These are phyloP conservation scores for Clarias gariepinus DNA, from an alignment of 2,113 vertebrate species.

Conservation along the genomic window DNA sequence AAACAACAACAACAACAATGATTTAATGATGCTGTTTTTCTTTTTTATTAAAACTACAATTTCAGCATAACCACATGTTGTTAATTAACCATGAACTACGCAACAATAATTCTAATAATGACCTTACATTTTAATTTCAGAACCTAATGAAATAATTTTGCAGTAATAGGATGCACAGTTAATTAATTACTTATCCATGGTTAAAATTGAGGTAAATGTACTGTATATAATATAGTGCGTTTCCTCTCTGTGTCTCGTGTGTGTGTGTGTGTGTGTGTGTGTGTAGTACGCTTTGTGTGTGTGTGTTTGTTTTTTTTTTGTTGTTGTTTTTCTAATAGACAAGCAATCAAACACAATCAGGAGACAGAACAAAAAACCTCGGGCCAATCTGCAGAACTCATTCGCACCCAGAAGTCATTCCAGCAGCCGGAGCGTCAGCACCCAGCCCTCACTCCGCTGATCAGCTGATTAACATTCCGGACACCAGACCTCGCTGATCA, in stretches of 20 bases:
- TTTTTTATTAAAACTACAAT: background rate
- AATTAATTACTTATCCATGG: background rate
- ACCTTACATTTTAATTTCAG: background rate
- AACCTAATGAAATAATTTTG: background rate
- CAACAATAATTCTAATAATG: background rate
- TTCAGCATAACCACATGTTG: background rate
- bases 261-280: background rate
- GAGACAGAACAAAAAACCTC: background rate
- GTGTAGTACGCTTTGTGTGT: background rate
- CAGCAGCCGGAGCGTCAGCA: background rate
- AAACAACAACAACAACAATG: no score
- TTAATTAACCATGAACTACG: background rate
- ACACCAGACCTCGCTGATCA: background rate
- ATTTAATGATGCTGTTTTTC: background rate
- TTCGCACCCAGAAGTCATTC: background rate
- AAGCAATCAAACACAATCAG: background rate
- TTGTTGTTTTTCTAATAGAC: background rate
- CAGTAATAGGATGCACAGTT: background rate
- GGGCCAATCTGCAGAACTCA: background rate
- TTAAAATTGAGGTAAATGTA: background rate
- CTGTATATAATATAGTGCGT: background rate
- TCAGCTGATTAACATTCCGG: background rate
- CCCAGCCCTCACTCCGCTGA: background rate
- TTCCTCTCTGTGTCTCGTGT: background rate
- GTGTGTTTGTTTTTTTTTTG: no score